These are phyloP conservation scores for Cryptoblepharus egeriae DNA, from an alignment of 2,797 vertebrate genomes.

Conservation along the genomic window DNA sequence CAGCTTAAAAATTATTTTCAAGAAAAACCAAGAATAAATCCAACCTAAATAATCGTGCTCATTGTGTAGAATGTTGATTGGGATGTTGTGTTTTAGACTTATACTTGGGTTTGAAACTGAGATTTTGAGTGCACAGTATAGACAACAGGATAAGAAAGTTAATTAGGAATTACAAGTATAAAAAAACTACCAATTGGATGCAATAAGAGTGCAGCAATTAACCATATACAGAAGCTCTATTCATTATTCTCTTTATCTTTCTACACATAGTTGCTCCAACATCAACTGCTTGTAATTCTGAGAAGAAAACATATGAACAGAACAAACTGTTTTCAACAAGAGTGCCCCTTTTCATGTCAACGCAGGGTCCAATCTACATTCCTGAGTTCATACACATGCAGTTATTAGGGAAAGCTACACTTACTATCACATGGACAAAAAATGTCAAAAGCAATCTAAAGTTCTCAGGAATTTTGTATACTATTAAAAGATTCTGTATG, in stretches of 20 bases:
- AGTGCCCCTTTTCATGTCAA: background rate
- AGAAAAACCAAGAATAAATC: too few relatives aligned
- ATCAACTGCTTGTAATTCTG: constrained; percentile 7
- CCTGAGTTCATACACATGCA: background rate
- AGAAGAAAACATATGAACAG: background rate
- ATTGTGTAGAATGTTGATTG: too few relatives aligned
- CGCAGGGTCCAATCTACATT: background rate
- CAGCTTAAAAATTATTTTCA: too few relatives aligned
- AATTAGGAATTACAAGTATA: background rate
- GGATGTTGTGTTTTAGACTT: too few relatives aligned
- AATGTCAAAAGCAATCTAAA: background rate
- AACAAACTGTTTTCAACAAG: background rate
- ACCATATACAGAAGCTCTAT: background rate
- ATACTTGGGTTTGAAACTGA: too few relatives aligned
- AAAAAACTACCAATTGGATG: background rate
- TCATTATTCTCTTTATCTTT: background rate
- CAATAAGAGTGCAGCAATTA: background rate
- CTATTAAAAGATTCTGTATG: constrained; percentile 1
- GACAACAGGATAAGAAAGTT: background rate
- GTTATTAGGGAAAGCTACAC: constrained; percentile 2
- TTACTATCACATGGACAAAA: constrained; percentile 11
- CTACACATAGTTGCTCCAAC: constrained; percentile 1
- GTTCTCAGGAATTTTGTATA: constrained; percentile 5
- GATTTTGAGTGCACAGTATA: background rate
- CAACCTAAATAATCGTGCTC: too few relatives aligned